Percentiles rank a stretch among this genome's conserved stretches.
These are phyloP conservation scores for Druceiella hillmani DNA, from an alignment of 2,888 invertebrate genomes.

Conservation along the genomic window DNA sequence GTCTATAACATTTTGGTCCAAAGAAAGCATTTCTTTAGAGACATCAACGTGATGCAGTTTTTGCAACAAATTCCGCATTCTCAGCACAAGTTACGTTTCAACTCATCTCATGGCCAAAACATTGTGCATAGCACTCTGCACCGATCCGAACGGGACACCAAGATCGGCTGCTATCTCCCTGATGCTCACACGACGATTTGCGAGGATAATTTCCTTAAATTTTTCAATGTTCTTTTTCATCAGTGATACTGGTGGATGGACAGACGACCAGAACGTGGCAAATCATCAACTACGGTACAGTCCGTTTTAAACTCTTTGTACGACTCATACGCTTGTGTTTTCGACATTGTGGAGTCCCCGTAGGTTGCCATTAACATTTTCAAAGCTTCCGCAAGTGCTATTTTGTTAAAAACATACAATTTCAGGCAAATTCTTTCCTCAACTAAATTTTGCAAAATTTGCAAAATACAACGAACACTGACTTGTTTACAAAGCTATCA, in stretches of 20 bases:
- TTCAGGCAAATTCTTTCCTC: neutral
- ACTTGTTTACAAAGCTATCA: no score
- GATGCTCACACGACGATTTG: neutral
- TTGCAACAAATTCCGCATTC: neutral
- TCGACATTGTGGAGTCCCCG: conserved; percentile 1
- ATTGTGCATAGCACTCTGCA: no score
- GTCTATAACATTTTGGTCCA: no score
- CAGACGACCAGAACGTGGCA: neutral
- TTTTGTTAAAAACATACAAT: neutral
- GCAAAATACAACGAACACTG: no score
- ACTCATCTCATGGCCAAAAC: no score
- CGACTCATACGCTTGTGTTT: neutral
- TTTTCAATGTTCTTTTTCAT: no score
- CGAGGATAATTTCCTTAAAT: no score
- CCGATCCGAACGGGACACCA: no score
- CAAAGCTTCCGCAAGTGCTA: neutral
- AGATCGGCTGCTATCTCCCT: no score
- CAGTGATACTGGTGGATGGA: no score
- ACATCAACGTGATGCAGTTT: neutral
- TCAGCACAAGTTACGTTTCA: no score
- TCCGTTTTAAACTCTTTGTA: neutral
- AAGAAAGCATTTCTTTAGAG: conserved; percentile 1
- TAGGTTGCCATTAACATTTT: neutral
- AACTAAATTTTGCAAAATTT: neutral
- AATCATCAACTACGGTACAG: neutral